Percentiles rank a stretch among this genome's conserved stretches.
These are phyloP conservation scores for Myiotriccus ornatus DNA, from an alignment of 2,797 vertebrate genomes.

Conservation along the genomic window DNA sequence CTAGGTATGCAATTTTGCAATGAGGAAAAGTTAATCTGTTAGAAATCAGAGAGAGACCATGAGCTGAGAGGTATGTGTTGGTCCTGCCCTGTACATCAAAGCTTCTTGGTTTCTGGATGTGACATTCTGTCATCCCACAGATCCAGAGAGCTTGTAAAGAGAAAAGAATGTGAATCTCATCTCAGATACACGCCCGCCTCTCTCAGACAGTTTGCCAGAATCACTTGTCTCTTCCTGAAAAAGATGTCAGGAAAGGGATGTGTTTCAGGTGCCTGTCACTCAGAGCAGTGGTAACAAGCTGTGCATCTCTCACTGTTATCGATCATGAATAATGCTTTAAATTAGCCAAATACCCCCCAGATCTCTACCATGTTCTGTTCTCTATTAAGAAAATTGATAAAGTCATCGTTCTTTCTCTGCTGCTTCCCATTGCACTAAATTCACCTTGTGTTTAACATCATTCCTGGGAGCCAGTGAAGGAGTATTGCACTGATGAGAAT, in stretches of 20 bases:
- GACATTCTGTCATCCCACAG: neutral
- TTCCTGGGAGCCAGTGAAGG: neutral
- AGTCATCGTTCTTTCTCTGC: neutral
- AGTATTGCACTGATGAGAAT: neutral
- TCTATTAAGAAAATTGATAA: neutral
- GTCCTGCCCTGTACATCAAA: neutral
- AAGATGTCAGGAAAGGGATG: neutral
- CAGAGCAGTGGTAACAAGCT: neutral
- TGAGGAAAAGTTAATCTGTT: neutral
- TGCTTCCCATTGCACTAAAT: neutral
- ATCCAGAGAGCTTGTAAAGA: neutral
- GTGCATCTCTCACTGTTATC: neutral
- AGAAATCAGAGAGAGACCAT: neutral
- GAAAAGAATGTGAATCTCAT: neutral
- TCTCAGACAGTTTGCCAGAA: conserved; percentile 22
- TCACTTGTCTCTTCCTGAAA: neutral
- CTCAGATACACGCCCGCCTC: neutral
- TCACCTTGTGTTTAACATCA: neutral
- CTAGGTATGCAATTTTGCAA: neutral
- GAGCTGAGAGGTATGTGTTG: neutral
- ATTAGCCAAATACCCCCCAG: neutral
- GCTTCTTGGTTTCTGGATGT: neutral
- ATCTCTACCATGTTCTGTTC: neutral
- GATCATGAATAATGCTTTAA: neutral
- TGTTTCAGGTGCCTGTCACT: neutral